Percentiles rank a stretch among this genome's conserved stretches.
These are phyloP conservation scores for Apamea anceps DNA, from an alignment of 2,888 invertebrate genomes.

Conservation along the genomic window DNA sequence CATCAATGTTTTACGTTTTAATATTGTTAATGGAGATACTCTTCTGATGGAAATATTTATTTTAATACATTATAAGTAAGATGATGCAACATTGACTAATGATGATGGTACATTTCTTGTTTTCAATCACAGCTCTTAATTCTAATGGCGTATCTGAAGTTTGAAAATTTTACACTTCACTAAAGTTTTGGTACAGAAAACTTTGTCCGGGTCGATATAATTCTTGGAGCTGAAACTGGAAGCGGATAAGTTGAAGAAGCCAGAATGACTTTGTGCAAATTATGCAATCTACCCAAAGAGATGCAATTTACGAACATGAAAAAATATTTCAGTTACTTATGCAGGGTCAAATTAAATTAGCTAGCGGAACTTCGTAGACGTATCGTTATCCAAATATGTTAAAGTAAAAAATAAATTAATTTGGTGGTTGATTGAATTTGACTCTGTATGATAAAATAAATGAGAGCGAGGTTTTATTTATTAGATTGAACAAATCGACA, in stretches of 20 bases:
- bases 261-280: conserved; percentile 30
- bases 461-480: not conserved
- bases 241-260: conserved; percentile 44
- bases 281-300: conserved; percentile 23
- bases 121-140: conserved; percentile 34
- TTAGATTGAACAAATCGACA: not conserved
- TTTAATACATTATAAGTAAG: conserved; percentile 46
- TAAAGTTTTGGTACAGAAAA: conserved; percentile 42
- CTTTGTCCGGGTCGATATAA: conserved; percentile 45
- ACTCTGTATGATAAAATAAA: not conserved
- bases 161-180: conserved; percentile 24
- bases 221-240: conserved; percentile 39
- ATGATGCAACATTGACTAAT: conserved; percentile 38
- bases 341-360: not conserved
- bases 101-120: conserved; percentile 1
- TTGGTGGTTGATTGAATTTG: not conserved
- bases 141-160: conserved; percentile 23
- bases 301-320: not conserved
- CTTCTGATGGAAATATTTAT: conserved; percentile 24
- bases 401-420: not conserved
- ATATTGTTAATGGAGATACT: conserved; percentile 62
- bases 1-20: conserved; percentile 73
- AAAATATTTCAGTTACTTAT: not conserved
- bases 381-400: not conserved
- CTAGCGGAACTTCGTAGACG: not conserved